Evolutionary conservation across 2,888 invertebrate genomes (phyloP).

Genomic region (Matsumyia berberina): DNA sequence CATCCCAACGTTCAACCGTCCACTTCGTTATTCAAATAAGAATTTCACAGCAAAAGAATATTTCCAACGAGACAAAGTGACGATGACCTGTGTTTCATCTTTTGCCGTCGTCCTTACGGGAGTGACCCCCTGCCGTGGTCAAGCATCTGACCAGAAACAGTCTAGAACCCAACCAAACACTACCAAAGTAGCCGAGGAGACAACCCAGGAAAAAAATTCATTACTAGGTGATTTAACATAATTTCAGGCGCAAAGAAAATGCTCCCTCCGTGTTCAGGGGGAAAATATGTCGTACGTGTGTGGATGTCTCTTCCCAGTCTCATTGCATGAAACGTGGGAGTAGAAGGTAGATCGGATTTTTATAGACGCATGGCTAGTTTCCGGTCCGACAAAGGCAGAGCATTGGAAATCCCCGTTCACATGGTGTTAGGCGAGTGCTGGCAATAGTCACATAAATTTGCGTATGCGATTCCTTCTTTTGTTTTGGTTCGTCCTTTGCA

Average conservation of each 20-base stretch:
- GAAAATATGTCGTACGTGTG: no score
- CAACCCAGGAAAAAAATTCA: slow-evolving; percentile 45
- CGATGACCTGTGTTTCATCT: slow-evolving; percentile 37
- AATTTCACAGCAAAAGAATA: slow-evolving; percentile 71
- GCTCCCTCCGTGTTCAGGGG: slow-evolving; percentile 6
- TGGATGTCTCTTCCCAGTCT: no score
- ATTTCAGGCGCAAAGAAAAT: slow-evolving; percentile 54
- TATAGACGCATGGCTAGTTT: slow-evolving; percentile 61
- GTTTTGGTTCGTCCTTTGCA: slow-evolving; percentile 69
- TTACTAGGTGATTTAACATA: slow-evolving; percentile 65
- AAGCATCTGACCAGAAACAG: slow-evolving; percentile 26
- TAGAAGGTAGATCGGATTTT: slow-evolving; percentile 43
- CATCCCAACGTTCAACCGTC: slow-evolving; percentile 42
- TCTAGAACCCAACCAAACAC: slow-evolving; percentile 44
- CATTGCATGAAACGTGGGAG: no score
- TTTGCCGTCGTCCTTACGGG: not conserved
- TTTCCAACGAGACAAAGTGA: slow-evolving; percentile 39
- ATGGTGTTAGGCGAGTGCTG: slow-evolving; percentile 35
- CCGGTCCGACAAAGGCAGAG: slow-evolving; percentile 36
- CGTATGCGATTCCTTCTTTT: slow-evolving; percentile 50
- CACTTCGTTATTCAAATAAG: slow-evolving; percentile 80
- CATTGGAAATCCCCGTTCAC: slow-evolving; percentile 5
- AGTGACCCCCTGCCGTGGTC: slow-evolving; percentile 7
- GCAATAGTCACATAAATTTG: slow-evolving; percentile 36
- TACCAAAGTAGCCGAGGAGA: slow-evolving; percentile 41